Evolutionary conservation across 2,113 vertebrate genomes (phyloP).

Genomic region (Sphyrna mokarran): DNA sequence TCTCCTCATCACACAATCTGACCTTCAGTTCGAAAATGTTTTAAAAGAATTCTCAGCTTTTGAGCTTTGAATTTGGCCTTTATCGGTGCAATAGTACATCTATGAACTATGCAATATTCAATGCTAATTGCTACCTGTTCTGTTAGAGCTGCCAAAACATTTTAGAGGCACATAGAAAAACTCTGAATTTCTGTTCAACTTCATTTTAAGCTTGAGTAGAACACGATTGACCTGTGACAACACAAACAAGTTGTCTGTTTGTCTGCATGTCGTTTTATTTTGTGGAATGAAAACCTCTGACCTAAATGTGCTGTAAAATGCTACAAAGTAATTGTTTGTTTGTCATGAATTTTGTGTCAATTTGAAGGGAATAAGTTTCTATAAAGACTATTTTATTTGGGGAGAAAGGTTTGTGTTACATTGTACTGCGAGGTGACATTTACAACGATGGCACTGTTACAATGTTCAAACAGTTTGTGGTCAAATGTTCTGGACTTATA

Average conservation of each 20-base stretch:
- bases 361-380: neutral
- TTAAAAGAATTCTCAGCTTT: neutral
- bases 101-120: constrained; percentile 21
- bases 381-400: neutral
- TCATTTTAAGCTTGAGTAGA: neutral
- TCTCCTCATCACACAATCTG: neutral
- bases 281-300: neutral
- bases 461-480: constrained; percentile 8
- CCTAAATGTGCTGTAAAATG: neutral
- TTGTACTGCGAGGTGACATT: neutral
- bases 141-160: neutral
- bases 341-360: neutral
- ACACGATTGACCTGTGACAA: neutral
- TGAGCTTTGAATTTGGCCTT: neutral
- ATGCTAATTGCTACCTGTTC: neutral
- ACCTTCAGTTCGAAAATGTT: neutral
- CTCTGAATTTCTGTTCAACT: neutral
- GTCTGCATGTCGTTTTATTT: neutral
- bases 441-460: neutral
- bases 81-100: constrained; percentile 13
- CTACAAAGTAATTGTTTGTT: neutral
- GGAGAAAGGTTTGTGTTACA: neutral
- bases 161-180: neutral
- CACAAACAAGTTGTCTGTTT: too few species aligned
- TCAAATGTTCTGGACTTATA: neutral